Base-by-base conservation (phyloP, 1,140 invertebrate species). In the Apis laboriosa region DNA sequence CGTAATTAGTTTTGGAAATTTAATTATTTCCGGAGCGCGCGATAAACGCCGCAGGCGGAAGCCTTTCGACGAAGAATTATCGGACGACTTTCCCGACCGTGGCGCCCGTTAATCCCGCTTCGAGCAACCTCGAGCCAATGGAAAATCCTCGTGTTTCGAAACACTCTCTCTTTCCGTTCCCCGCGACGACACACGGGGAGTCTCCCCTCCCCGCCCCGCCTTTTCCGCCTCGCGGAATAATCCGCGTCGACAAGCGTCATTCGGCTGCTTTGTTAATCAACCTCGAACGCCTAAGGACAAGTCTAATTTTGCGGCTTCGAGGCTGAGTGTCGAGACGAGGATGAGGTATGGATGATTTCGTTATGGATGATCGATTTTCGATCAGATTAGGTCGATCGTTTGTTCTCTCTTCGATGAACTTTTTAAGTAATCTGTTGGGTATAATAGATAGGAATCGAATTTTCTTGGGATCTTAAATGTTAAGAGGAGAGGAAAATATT, bases 1-100 rank as follows among this genome's bases (percentile, higher is more conserved):
- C 78, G 87, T 91, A 91, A 91, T 91, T 91, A 91, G 91, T 90
- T 92, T 92, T 88, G 89, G 86, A 91, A 92, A 92, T 92, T 92
- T 92, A 90, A 92, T 92, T 91, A 91, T 92, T 90, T 89, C 85
- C 89, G 78, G 76, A 83, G 9, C 12, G 78, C 84, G 82, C 84
- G 86, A 90, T 90, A 90, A 88, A 89, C 84, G 84, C 84, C 60
- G 55, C 56, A 53, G 72, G 73, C 58, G 28, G 21, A 80, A 77
- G 28, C 84, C 80, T 80, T 58, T 55, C 64, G 64, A 53, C 77
- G 82, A 88, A 84, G 86, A 87, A 80, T 88, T 88, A 88, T 88
- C 83, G 67, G 82, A 80, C 73, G 81, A 84, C 86, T 86, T 80
- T 70, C 56, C 78, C 77, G 51, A 34, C 34, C 61, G 72, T 84